phyloP scores from a whole-genome alignment of 2,113 vertebrate species.

The Gadus macrocephalus region DNA sequence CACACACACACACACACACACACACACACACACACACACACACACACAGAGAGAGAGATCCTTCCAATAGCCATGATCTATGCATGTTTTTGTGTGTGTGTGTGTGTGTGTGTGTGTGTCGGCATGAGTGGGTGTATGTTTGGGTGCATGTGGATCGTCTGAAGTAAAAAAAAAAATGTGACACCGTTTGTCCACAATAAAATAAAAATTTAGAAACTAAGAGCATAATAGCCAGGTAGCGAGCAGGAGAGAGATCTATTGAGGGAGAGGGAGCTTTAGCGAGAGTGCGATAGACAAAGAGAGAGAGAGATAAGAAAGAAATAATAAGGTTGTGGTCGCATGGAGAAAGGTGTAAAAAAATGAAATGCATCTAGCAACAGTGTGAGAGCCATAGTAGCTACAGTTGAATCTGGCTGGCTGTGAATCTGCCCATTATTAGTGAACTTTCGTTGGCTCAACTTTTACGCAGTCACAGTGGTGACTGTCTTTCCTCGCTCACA shows the following conservation, averaged over 20 bases:
- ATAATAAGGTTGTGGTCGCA: slow-evolving; percentile 10
- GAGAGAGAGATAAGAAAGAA: slow-evolving; percentile 9
- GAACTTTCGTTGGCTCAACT: not conserved
- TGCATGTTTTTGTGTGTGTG: not conserved
- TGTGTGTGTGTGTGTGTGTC: too few species aligned
- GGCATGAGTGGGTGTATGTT: too few species aligned
- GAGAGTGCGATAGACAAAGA: slow-evolving; percentile 10
- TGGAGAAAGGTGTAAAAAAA: slow-evolving; percentile 1
- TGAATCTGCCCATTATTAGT: too few species aligned
- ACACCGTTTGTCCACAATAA: too few species aligned
- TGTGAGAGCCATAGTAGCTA: not conserved
- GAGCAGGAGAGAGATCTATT: slow-evolving; percentile 2
- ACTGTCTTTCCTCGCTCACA: not conserved
- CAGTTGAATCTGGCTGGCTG: too few species aligned
- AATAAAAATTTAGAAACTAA: too few species aligned
- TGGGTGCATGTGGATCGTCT: too few species aligned
- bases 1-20: not conserved
- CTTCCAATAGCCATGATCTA: not conserved
- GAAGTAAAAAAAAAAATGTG: too few species aligned
- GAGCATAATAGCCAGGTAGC: slow-evolving; percentile 21
- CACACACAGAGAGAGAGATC: not conserved
- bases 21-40: not conserved
- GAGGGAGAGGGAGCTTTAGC: slow-evolving; percentile 11
- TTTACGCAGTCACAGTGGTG: not conserved
- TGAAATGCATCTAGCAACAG: not conserved